Evolutionary conservation across 1,140 invertebrate genomes (phyloP), one percentile per base, ranked within the genome.

Genomic region (Phymastichus coffea): DNA sequence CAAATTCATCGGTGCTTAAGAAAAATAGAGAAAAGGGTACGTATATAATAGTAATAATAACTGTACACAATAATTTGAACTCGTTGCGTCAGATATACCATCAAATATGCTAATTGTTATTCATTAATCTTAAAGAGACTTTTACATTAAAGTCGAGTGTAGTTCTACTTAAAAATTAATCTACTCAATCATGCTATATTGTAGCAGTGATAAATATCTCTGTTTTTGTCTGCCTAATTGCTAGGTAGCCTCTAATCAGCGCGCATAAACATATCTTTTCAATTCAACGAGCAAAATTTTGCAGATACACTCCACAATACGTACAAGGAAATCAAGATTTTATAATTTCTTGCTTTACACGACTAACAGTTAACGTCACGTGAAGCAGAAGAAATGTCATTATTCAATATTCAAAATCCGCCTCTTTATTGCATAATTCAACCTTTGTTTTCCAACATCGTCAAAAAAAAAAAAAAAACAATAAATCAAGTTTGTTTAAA

Each of bases 211-310:
- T 61, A 59, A 51, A 61, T 64, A 57, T 69, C 63, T 68, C 65
- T 47, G 65, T 65, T 69, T 57, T 40, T 19, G 26, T 35, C 28
- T 59, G 62, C 60, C 64, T 71, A 72, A 65, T 70, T 44, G 56
- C 68, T 73, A 74, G 65, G 65, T 76, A 78, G 75, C 75, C 75
- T 77, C 74, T 74, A 70, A 73, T 66, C 68, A 47, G 59, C 57
- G 46, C 44, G 40, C 63, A 65, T 38, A 64, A 69, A 67, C 66
- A 63, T n/a, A n/a, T 53, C 33, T 51, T 17, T 56, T 37, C 17
- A 19, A 17, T 51, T 17, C 4, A 56, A 44, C 28, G 17, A 22
- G 14, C 28, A 44, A 46, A 20, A 15, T 49, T 46, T 41, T 43
- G 30, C 35, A 61, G 46, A 49, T 8, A 57, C 28, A 49, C 6